These are phyloP conservation scores for Leptopilina syphax DNA, from an alignment of 2,888 invertebrate genomes.

Conservation along the genomic window DNA sequence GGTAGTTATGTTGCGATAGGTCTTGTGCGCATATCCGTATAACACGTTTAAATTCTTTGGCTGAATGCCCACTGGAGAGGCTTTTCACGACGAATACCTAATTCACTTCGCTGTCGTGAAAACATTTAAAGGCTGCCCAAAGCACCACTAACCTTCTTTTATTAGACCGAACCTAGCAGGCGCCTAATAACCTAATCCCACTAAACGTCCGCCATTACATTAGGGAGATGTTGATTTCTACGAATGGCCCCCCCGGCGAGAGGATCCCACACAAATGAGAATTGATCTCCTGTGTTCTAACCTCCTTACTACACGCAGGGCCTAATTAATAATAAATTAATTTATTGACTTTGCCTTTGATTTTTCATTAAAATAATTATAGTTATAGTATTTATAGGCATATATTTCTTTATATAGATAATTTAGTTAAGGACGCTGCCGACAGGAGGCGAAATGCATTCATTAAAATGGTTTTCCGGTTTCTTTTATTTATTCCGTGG, in stretches of 20 bases:
- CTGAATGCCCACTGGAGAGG: conserved; percentile 63
- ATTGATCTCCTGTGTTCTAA: background rate
- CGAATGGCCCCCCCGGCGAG: background rate
- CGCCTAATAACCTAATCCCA: conserved; percentile 43
- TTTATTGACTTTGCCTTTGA: too few relatives aligned
- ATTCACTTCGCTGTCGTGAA: conserved; percentile 61
- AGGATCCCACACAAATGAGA: background rate
- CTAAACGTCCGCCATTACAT: conserved; percentile 8
- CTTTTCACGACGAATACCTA: conserved; percentile 62
- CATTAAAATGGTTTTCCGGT: too few relatives aligned
- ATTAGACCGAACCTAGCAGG: conserved; percentile 58
- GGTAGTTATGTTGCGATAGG: conserved; percentile 67
- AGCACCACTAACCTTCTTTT: conserved; percentile 60
- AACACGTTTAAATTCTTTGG: conserved; percentile 72
- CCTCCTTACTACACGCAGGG: too few relatives aligned
- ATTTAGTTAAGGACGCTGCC: too few relatives aligned
- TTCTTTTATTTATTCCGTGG: too few relatives aligned
- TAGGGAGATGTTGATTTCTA: conserved; percentile 12
- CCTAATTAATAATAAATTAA: too few relatives aligned
- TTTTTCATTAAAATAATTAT: too few relatives aligned
- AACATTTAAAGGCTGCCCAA: conserved; percentile 53
- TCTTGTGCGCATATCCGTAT: conserved; percentile 55
- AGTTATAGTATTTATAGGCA: too few relatives aligned
- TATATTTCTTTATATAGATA: too few relatives aligned
- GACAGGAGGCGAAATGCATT: too few relatives aligned